Evolutionary conservation across 1,140 invertebrate genomes (phyloP).

Genomic region (Eupristina koningsbergeri): DNA sequence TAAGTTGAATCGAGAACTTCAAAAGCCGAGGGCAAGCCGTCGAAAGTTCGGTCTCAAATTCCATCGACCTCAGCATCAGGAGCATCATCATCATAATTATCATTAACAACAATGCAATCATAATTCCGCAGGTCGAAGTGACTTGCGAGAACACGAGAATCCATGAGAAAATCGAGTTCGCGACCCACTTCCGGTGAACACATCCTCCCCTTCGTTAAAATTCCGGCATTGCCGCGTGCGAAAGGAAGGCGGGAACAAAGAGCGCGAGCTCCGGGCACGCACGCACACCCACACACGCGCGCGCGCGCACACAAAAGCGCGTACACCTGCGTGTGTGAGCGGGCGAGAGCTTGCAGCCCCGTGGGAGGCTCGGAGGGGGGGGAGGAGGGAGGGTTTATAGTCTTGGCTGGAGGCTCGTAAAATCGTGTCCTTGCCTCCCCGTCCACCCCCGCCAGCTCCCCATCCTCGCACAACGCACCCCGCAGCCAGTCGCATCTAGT

Average conservation of each 20-base stretch:
- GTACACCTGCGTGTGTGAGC: too few relatives aligned
- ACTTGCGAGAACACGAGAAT: neutral
- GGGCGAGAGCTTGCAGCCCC: slow-evolving; percentile 16
- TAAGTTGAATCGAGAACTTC: neutral
- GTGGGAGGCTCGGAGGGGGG: too few relatives aligned
- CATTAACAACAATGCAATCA: too few relatives aligned
- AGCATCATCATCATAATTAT: too few relatives aligned
- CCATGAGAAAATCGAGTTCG: slow-evolving; percentile 1
- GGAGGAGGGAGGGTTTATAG: slow-evolving; percentile 51
- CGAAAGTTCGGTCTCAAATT: neutral
- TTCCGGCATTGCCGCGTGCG: slow-evolving; percentile 14
- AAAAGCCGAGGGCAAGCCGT: neutral
- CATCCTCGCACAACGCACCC: slow-evolving; percentile 35
- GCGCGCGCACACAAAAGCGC: too few relatives aligned
- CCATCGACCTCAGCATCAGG: too few relatives aligned
- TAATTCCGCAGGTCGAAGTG: neutral
- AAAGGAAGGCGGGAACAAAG: slow-evolving; percentile 24
- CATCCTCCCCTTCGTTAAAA: slow-evolving; percentile 32
- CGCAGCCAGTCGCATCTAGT: slow-evolving; percentile 20
- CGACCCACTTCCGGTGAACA: slow-evolving; percentile 33
- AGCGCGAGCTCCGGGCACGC: slow-evolving; percentile 23
- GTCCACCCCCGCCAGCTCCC: slow-evolving; percentile 2
- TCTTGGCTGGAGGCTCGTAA: slow-evolving; percentile 37
- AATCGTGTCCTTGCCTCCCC: slow-evolving; percentile 39
- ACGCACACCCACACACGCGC: too few relatives aligned